phyloP scores from a whole-genome alignment of 2,888 invertebrate genomes.

The Amphipyra tragopoginis region DNA sequence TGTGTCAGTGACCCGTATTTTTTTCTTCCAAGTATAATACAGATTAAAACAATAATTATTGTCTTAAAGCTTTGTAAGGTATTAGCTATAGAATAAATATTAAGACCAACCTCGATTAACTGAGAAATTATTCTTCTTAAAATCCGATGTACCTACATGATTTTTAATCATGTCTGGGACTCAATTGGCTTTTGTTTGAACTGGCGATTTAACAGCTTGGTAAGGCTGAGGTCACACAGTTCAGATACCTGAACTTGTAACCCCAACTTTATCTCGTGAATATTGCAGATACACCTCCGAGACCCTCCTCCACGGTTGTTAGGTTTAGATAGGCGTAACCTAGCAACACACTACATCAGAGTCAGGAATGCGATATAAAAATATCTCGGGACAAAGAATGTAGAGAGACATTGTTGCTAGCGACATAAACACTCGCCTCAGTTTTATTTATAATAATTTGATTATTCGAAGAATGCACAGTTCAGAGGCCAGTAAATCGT shows the following conservation, averaged over 20 bases:
- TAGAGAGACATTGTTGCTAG: constrained; percentile 14
- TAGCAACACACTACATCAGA: not conserved
- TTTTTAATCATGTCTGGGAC: not conserved
- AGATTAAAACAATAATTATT: too few species aligned
- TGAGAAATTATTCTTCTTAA: not conserved
- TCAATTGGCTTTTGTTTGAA: constrained; percentile 4
- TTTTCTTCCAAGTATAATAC: too few species aligned
- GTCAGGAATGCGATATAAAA: constrained; percentile 16
- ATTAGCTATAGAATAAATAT: too few species aligned
- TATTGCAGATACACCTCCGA: constrained; percentile 4
- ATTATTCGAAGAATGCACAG: constrained; percentile 53
- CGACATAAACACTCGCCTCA: constrained; percentile 20
- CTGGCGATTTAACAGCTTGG: not conserved
- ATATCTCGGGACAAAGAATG: constrained; percentile 14
- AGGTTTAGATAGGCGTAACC: constrained; percentile 8
- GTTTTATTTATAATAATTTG: constrained; percentile 55
- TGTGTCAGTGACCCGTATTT: too few species aligned
- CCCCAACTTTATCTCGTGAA: not conserved
- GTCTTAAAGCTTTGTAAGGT: too few species aligned
- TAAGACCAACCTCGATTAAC: too few species aligned
- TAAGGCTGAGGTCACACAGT: constrained; percentile 7
- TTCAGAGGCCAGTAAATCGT: constrained; percentile 55
- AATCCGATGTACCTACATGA: not conserved
- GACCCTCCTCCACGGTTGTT: not conserved
- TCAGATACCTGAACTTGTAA: constrained; percentile 9